phyloP scores from a whole-genome alignment of 2,888 invertebrate species.

The Pherbina coryleti region DNA sequence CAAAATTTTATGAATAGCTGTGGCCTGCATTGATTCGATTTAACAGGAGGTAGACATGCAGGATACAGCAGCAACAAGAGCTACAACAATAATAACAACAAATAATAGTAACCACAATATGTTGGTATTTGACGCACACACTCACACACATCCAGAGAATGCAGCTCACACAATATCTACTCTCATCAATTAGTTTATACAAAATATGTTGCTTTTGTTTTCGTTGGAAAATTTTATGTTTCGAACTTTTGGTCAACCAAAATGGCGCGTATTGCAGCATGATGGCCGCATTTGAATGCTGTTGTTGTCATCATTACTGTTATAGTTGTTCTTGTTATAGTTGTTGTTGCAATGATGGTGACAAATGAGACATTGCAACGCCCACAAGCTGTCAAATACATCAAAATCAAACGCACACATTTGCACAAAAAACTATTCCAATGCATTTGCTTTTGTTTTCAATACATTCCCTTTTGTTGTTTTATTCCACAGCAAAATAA shows the following conservation, averaged over 20 bases:
- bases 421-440: background rate
- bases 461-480: background rate
- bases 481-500: too few relatives aligned
- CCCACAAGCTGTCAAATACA: constrained; percentile 9
- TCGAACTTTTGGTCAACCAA: background rate
- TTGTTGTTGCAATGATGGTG: background rate
- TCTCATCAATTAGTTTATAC: background rate
- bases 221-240: background rate
- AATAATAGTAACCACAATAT: constrained; percentile 1
- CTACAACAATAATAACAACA: background rate
- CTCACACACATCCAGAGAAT: background rate
- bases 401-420: background rate
- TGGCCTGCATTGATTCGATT: constrained; percentile 8
- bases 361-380: constrained; percentile 11
- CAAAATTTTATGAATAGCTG: constrained; percentile 1
- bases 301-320: background rate
- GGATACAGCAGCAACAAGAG: background rate
- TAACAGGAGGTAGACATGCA: background rate
- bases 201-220: background rate
- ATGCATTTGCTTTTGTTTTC: background rate
- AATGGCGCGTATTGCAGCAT: background rate
- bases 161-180: background rate
- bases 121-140: background rate
- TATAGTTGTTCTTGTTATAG: background rate
- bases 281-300: background rate